These are phyloP conservation scores for Buathra laborator DNA, from an alignment of 2,888 invertebrate species.

Conservation along the genomic window DNA sequence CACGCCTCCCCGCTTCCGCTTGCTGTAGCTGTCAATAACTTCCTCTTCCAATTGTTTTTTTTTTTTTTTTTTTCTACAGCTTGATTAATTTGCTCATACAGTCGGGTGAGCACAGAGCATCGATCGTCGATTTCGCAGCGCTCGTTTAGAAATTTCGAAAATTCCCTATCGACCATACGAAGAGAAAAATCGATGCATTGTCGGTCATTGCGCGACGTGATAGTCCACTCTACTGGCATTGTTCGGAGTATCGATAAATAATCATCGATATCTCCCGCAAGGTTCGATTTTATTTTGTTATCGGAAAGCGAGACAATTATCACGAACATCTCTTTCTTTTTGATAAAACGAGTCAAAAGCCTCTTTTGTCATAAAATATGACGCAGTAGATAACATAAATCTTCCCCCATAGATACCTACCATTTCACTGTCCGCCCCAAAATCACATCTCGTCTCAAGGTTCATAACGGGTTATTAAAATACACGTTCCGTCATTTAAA, in stretches of 20 bases:
- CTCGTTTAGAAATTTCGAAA: constrained; percentile 69
- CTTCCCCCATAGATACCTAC: neutral
- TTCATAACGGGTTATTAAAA: constrained; percentile 46
- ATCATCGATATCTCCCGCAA: neutral
- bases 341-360: neutral
- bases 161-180: constrained; percentile 17
- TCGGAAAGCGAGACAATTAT: neutral
- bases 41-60: constrained; percentile 76
- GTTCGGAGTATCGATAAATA: neutral
- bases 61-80: constrained; percentile 64
- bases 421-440: neutral
- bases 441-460: neutral
- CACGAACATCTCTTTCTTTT: neutral
- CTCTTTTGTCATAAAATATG: neutral
- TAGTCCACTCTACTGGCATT: neutral
- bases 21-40: constrained; percentile 79
- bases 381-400: neutral
- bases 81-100: constrained; percentile 78
- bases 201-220: neutral
- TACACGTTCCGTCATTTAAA: constrained; percentile 19
- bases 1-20: constrained; percentile 50
- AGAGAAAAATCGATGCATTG: constrained; percentile 39
- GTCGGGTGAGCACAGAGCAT: constrained; percentile 1
- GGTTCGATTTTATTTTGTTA: neutral
- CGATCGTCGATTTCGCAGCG: constrained; percentile 28